phyloP scores from a whole-genome alignment of 2,797 vertebrate species.

The Myripristis murdjan region DNA sequence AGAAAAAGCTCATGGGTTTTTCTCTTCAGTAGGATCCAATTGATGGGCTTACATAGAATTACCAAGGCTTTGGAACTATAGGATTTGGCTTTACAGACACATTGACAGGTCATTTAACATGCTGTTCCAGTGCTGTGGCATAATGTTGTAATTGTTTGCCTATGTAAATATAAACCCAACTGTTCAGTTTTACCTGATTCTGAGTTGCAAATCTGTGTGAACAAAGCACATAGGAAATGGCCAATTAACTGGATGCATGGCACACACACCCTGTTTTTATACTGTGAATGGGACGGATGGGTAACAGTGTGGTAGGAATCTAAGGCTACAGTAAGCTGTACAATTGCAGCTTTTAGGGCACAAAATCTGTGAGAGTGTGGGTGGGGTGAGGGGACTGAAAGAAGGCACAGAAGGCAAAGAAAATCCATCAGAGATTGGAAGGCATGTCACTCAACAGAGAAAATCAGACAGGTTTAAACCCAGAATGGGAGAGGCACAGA shows the following conservation, averaged over 20 bases:
- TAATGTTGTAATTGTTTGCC: slow-evolving; percentile 63
- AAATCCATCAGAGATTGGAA: slow-evolving; percentile 68
- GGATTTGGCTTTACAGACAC: slow-evolving; percentile 53
- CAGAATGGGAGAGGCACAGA: slow-evolving; percentile 16
- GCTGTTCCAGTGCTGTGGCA: slow-evolving; percentile 33
- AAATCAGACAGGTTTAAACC: slow-evolving; percentile 52
- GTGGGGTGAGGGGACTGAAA: slow-evolving; percentile 3
- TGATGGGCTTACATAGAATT: slow-evolving; percentile 73
- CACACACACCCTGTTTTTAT: slow-evolving; percentile 47
- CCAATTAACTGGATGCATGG: slow-evolving; percentile 60
- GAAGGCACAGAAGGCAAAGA: slow-evolving; percentile 46
- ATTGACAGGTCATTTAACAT: slow-evolving; percentile 67
- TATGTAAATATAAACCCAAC: slow-evolving; percentile 61
- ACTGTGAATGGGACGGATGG: slow-evolving; percentile 38
- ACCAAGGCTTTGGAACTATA: slow-evolving; percentile 53
- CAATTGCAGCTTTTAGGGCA: slow-evolving; percentile 50
- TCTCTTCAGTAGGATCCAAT: slow-evolving; percentile 55
- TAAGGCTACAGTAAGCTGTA: slow-evolving; percentile 48
- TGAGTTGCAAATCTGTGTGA: slow-evolving; percentile 55
- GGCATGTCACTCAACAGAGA: slow-evolving; percentile 59
- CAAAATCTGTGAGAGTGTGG: slow-evolving; percentile 24
- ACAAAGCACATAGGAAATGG: slow-evolving; percentile 62
- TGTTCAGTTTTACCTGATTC: slow-evolving; percentile 29
- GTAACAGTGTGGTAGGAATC: slow-evolving; percentile 38
- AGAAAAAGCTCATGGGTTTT: slow-evolving; percentile 51